These are phyloP conservation scores for Dasypus novemcinctus DNA, from an alignment of 2,113 vertebrate genomes.

Conservation along the genomic window DNA sequence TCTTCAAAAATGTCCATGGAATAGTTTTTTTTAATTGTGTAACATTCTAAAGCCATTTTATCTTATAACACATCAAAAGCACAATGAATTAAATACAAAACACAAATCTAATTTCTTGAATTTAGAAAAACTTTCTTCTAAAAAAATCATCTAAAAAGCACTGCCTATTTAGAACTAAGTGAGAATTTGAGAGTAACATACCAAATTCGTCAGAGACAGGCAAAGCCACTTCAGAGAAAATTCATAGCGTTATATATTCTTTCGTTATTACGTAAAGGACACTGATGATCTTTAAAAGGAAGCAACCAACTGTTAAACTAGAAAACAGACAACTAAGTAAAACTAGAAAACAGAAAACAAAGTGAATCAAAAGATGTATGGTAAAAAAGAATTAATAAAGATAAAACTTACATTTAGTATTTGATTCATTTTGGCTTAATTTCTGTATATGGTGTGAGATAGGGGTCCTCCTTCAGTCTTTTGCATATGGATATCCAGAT, in stretches of 20 bases:
- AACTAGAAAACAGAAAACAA: neutral
- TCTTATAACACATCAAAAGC: neutral
- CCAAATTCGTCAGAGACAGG: neutral
- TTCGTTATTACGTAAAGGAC: neutral
- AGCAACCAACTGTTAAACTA: neutral
- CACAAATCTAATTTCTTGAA: neutral
- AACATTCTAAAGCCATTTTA: neutral
- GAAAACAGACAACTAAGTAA: neutral
- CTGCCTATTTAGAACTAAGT: neutral
- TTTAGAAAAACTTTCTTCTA: conserved; percentile 1
- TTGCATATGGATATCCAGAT: neutral
- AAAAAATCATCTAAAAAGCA: conserved; percentile 5
- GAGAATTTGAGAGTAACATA: neutral
- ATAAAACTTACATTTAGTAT: neutral
- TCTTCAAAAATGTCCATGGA: neutral
- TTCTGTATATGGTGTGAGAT: neutral
- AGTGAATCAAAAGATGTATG: neutral
- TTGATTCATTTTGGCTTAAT: neutral
- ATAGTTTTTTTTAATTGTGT: neutral
- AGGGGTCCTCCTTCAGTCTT: neutral
- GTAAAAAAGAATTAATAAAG: neutral
- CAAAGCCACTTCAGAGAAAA: neutral
- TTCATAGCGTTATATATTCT: neutral
- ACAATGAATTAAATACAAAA: neutral
- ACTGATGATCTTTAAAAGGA: neutral